phyloP scores from a whole-genome alignment of 1,140 invertebrate species.

The Coptotermes formosanus region DNA sequence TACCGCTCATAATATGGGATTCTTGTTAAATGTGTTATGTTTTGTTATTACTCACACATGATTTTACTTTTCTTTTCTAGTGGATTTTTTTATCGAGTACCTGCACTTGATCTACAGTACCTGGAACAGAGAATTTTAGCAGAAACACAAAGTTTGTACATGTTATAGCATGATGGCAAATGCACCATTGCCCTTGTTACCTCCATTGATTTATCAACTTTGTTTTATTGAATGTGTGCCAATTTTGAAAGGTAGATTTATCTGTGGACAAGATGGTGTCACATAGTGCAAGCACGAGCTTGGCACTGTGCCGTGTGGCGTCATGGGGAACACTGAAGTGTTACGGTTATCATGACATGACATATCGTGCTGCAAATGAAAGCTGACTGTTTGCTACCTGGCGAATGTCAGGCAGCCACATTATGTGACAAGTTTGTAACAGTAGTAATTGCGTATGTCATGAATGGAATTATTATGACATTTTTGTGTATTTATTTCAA shows the following conservation, averaged over 20 bases:
- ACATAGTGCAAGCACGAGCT: not conserved
- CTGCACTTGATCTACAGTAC: slow-evolving; percentile 34
- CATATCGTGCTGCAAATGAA: not conserved
- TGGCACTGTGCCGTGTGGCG: not conserved
- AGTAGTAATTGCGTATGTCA: not conserved
- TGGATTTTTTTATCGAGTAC: slow-evolving; percentile 31
- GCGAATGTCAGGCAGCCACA: slow-evolving; percentile 8
- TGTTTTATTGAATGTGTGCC: not conserved
- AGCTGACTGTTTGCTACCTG: not conserved
- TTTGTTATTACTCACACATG: not conserved
- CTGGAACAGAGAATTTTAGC: slow-evolving; percentile 28
- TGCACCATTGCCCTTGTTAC: not conserved
- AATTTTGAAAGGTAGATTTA: not conserved
- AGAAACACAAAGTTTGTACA: slow-evolving; percentile 7
- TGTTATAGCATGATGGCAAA: not conserved
- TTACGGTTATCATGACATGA: not conserved
- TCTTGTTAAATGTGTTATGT: not conserved
- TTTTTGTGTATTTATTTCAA: not conserved
- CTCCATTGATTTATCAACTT: not conserved
- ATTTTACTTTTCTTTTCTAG: slow-evolving; percentile 1
- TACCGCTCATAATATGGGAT: too few species aligned
- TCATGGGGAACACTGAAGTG: not conserved
- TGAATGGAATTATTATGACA: not conserved
- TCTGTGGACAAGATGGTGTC: not conserved
- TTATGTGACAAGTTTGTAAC: not conserved